phyloP scores from a whole-genome alignment of 2,113 vertebrate species.

The Leiothrix lutea region DNA sequence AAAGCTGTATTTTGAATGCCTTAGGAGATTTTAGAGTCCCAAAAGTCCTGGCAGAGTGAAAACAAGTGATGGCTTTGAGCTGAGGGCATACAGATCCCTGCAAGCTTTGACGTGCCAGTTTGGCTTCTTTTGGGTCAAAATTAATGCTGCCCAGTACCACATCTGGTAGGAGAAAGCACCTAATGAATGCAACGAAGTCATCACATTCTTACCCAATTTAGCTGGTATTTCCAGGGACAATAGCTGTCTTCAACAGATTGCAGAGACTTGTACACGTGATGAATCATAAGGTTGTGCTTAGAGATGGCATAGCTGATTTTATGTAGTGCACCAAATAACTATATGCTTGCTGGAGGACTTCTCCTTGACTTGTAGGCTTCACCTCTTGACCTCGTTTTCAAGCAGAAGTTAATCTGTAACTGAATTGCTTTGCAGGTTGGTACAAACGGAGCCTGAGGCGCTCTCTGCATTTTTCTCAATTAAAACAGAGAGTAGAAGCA shows the following conservation, averaged over 20 bases:
- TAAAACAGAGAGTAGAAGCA: conserved; percentile 49
- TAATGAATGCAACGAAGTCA: background rate
- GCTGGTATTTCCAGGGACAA: background rate
- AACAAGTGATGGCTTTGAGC: background rate
- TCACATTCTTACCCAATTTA: background rate
- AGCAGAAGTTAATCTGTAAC: conserved; percentile 66
- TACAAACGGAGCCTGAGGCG: conserved; percentile 24
- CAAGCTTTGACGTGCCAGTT: background rate
- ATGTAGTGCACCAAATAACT: background rate
- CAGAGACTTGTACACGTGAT: background rate
- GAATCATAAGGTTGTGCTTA: background rate
- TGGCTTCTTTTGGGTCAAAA: background rate
- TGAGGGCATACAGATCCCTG: background rate
- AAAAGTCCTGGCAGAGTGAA: background rate
- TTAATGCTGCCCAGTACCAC: background rate
- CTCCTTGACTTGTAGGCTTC: conserved; percentile 29
- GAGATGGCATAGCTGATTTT: conserved; percentile 16
- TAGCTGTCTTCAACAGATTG: background rate
- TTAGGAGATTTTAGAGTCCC: background rate
- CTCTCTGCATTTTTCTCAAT: conserved; percentile 31
- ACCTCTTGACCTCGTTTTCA: conserved; percentile 58
- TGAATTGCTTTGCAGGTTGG: conserved; percentile 11
- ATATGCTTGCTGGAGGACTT: background rate
- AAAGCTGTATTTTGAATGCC: background rate
- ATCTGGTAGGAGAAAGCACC: background rate